These are phyloP conservation scores for Masticophis lateralis DNA, from an alignment of 2,797 vertebrate species.

Conservation along the genomic window DNA sequence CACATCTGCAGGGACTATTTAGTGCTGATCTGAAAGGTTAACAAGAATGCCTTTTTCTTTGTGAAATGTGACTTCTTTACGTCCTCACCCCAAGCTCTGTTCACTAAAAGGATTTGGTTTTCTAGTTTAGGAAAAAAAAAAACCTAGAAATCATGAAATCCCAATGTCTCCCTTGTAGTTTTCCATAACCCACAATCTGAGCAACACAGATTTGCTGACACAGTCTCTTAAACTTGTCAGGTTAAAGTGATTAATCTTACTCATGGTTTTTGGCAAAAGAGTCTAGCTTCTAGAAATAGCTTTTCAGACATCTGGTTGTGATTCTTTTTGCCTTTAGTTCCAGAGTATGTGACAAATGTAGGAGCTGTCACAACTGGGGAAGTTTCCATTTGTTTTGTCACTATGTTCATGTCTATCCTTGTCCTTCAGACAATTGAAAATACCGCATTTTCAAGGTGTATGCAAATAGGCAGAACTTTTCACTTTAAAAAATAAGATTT, in stretches of 20 bases:
- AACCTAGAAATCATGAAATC: slow-evolving; percentile 29
- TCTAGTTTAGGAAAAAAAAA: slow-evolving; percentile 1
- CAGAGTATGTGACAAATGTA: neutral
- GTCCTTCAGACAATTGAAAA: neutral
- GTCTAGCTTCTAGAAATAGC: slow-evolving; percentile 34
- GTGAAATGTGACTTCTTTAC: neutral
- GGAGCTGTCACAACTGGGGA: neutral
- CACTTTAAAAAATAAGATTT: slow-evolving; percentile 26
- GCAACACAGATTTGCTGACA: slow-evolving; percentile 38
- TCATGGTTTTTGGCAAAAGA: slow-evolving; percentile 35
- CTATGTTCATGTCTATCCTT: neutral
- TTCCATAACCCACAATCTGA: slow-evolving; percentile 7
- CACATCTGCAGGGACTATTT: neutral
- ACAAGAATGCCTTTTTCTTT: neutral
- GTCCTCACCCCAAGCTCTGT: neutral
- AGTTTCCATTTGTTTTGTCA: neutral
- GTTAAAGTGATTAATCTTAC: slow-evolving; percentile 39
- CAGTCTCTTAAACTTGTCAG: neutral
- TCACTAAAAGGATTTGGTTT: neutral
- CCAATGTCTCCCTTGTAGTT: neutral
- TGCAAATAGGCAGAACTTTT: neutral
- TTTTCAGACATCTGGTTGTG: slow-evolving; percentile 6
- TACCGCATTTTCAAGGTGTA: neutral
- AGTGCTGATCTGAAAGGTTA: neutral
- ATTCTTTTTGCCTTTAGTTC: slow-evolving; percentile 32